Percentiles rank a stretch among this genome's conserved stretches.
Evolutionary conservation across 2,797 vertebrate species (phyloP).

Genomic region (Rhinogobio ventralis): DNA sequence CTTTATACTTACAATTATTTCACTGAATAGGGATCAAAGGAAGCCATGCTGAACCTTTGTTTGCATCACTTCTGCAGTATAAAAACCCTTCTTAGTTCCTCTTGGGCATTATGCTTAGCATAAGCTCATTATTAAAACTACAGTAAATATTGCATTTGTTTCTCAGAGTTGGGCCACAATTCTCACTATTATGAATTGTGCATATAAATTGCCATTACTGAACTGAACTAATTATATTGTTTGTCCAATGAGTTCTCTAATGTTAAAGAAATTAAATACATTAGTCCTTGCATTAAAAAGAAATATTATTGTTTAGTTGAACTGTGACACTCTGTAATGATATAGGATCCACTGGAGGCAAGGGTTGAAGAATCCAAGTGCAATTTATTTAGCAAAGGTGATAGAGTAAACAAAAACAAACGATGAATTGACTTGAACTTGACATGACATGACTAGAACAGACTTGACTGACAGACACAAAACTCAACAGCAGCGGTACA

Average conservation of each 20-base stretch:
- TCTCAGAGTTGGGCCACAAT: not conserved
- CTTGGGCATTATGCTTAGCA: not conserved
- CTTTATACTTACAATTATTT: conserved; percentile 30
- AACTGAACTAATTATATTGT: not conserved
- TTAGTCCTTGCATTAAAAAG: not conserved
- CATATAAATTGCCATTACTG: not conserved
- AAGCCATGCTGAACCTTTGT: conserved; percentile 58
- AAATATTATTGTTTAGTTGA: not conserved
- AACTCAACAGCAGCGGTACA: too few relatives aligned
- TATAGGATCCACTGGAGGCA: too few relatives aligned
- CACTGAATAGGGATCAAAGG: conserved; percentile 68
- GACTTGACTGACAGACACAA: too few relatives aligned
- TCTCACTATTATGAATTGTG: not conserved
- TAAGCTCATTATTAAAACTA: not conserved
- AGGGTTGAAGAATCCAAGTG: too few relatives aligned
- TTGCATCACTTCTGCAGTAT: conserved; percentile 71
- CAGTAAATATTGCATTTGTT: not conserved
- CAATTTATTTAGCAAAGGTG: too few relatives aligned
- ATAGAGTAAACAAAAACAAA: too few relatives aligned
- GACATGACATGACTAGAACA: too few relatives aligned
- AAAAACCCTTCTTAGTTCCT: conserved; percentile 62
- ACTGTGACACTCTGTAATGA: conserved; percentile 16
- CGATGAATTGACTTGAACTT: too few relatives aligned
- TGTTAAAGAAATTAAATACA: not conserved
- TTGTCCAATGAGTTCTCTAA: not conserved